These are phyloP conservation scores for Pinctada fucata DNA, from an alignment of 2,888 invertebrate species.

Conservation along the genomic window DNA sequence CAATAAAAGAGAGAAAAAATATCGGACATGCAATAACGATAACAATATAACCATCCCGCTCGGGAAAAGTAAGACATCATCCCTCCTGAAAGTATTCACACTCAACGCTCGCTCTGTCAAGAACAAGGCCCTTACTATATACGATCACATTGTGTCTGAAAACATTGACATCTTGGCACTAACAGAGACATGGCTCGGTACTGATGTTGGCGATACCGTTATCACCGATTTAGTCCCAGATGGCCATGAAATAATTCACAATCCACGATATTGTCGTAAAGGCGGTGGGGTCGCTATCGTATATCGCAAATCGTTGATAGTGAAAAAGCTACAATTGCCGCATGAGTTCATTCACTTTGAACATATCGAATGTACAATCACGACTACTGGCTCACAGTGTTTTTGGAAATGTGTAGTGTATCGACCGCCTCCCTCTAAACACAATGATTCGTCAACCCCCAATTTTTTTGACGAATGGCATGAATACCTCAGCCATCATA, in stretches of 20 bases:
- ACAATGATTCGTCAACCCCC: conserved; percentile 4
- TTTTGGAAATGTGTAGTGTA: conserved; percentile 22
- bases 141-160: conserved; percentile 14
- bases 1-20: too few relatives aligned
- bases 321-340: neutral
- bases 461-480: conserved; percentile 29
- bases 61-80: too few relatives aligned
- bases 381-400: neutral
- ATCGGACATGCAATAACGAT: too few relatives aligned
- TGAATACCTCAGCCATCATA: conserved; percentile 11
- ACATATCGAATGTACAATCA: conserved; percentile 17
- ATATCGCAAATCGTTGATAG: neutral
- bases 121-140: conserved; percentile 12
- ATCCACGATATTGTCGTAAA: neutral
- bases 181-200: conserved; percentile 31
- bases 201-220: conserved; percentile 18
- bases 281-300: conserved; percentile 27
- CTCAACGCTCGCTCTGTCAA: too few relatives aligned
- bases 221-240: conserved; percentile 19
- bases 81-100: too few relatives aligned
- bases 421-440: conserved; percentile 23
- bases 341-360: conserved; percentile 13
- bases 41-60: too few relatives aligned
- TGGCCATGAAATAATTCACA: conserved; percentile 22
- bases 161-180: conserved; percentile 28